Evolutionary conservation across 2,113 vertebrate genomes (phyloP), one percentile per base, ranked within the genome.

Genomic region (Clarias batrachus): DNA sequence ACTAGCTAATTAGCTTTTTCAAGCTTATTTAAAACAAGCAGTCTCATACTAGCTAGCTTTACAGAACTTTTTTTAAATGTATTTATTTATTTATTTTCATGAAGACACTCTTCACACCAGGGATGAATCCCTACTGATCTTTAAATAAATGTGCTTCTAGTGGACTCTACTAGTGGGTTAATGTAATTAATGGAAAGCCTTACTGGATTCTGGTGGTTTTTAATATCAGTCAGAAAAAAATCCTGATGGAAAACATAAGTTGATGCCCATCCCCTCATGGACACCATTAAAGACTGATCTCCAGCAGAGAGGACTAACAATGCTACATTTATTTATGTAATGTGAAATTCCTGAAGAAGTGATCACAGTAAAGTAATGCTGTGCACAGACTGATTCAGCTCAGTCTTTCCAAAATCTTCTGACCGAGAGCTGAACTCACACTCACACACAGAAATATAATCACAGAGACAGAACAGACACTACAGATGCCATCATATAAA

Each of bases 401-500:
- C 33, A 37, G 27, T 70, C 33, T 33, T 48, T 63, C 17, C 25
- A 3, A 25, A 48, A 74, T 48, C 41, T 71, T 71, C 16, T 71
- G 68, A 71, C 30, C 30, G 37, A 33, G 68, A 71, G 68, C 30
- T 19, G 16, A 37, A 74, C 70, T 41, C 70, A 41, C 66, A 70
- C 66, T 33, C 70, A 73, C 4, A 48, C 37, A 73, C 33, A 41
- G 17, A 41, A 33, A 71, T 37, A 21, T 37, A 71, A 71, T 71
- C 17, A 73, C 33, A 23, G 70, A 73, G 70, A 73, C 4, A 13
- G 23, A 12, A 27, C 11, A 78, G 13, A 19, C 74, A 57, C 14
- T 73, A 62, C n/a, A 48, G 83, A 74, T 59, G 52, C 73, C 73
- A 78, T 77, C 86, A 82, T 88, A 86, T 85, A 84, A 81, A 89